phyloP scores from a whole-genome alignment of 2,113 vertebrate species.

The Rhagologus leucostigma region DNA sequence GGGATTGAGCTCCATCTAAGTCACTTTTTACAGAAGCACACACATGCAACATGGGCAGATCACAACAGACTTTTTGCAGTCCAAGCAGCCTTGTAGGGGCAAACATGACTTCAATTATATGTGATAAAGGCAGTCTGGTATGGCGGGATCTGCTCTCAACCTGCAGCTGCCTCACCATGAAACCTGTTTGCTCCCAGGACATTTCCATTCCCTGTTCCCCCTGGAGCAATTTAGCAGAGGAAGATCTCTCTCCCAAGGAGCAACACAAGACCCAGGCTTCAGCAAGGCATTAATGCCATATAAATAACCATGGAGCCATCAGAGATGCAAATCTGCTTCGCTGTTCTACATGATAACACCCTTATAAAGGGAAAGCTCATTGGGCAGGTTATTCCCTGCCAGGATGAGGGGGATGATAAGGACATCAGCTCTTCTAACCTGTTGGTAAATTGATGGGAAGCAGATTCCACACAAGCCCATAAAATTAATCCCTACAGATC shows the following conservation, averaged over 20 bases:
- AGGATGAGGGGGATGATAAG: background rate
- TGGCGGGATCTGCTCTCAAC: background rate
- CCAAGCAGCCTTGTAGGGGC: background rate
- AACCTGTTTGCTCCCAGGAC: background rate
- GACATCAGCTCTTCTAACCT: background rate
- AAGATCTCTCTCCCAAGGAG: background rate
- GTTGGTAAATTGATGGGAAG: background rate
- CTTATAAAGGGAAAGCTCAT: conserved; percentile 10
- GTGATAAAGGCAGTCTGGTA: background rate
- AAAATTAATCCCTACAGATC: conserved; percentile 19
- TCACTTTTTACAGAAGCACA: background rate
- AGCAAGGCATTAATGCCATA: background rate
- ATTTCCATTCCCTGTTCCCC: background rate
- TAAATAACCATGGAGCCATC: conserved; percentile 23
- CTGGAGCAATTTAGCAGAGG: background rate
- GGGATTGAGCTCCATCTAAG: background rate
- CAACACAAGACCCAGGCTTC: background rate
- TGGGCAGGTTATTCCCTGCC: conserved; percentile 33
- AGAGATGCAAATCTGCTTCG: background rate
- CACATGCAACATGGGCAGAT: rapidly evolving
- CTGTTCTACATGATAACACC: conserved; percentile 16
- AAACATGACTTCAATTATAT: background rate
- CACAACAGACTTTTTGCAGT: background rate
- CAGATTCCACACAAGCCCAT: background rate
- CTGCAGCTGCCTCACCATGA: background rate